Base-by-base conservation (phyloP, 2,113 vertebrate species). In the Bombycilla garrulus region DNA sequence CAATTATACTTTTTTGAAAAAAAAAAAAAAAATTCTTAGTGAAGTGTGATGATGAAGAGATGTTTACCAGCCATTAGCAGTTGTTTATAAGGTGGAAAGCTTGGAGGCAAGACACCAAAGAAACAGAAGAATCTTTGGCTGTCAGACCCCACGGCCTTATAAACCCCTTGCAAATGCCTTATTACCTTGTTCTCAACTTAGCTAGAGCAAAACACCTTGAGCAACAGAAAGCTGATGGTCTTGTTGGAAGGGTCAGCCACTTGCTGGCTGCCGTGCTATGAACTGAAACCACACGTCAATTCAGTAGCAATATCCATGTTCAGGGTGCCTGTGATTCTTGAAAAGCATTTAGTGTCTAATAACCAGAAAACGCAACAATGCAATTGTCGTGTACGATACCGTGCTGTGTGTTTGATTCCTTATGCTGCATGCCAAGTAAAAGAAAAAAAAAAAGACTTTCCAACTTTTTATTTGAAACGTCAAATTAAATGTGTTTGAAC, bases 291-390 rank as follows among this genome's bases (percentile, higher is more conserved):
- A 86, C 92, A 74, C 1, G 56, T 96, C 94, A 93, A 97, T 96
- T 96, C 95, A 94, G 95, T 92, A 97, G 96, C 96, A 97, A 97
- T 96, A 97, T 93, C 95, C 92, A 89, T 96, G 94, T 96, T 97
- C 96, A 97, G 96, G 95, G 96, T 95, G 92, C 95, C 95, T 97
- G 96, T 96, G 94, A 95, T 95, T 97, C 96, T 96, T 96, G 96
- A 97, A 95, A 94, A 97, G 93, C 96, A 95, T 97, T 96, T 97
- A 84, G 93, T 93, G 87, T 97, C 92, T 95, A 93, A 96, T 94
- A 95, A 96, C 81, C 94, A 80, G 96, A 92, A 91, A 97, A 96
- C 86, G 42, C 92, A 97, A 96, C 93, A 96, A 97, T 97, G 96
- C 96, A 96, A 95, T 97, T 92, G 94, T 96, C 92, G 1, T 96